Evolutionary conservation across 2,888 invertebrate genomes (phyloP).

Genomic region (Lepidocyrtinus sp.): DNA sequence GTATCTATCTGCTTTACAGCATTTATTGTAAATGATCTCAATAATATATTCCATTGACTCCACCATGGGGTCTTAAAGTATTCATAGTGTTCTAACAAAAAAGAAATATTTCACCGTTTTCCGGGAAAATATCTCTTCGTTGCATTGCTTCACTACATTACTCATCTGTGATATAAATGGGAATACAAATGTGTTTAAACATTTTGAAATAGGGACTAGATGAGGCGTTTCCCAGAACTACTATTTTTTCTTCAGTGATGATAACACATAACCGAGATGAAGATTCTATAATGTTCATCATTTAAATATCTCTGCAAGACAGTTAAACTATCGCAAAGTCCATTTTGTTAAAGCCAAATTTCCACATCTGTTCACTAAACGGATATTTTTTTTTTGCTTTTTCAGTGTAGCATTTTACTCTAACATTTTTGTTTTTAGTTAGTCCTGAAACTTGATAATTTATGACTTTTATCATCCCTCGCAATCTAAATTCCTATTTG

Average conservation of each 20-base stretch:
- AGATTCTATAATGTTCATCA: neutral
- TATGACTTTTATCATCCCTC: constrained; percentile 53
- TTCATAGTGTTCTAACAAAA: neutral
- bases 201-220: neutral
- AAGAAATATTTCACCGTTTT: neutral
- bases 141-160: neutral
- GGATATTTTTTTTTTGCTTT: constrained; percentile 35
- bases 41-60: neutral
- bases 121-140: neutral
- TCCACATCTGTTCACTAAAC: constrained; percentile 49
- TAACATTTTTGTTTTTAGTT: neutral
- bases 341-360: constrained; percentile 20
- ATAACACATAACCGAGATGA: neutral
- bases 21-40: no score
- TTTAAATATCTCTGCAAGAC: neutral
- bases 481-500: constrained; percentile 59
- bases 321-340: neutral
- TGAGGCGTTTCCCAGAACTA: neutral
- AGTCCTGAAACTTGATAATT: constrained; percentile 38
- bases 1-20: no score
- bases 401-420: neutral
- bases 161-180: neutral
- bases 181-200: neutral
- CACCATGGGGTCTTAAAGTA: neutral
- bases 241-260: neutral